Evolutionary conservation across 2,888 invertebrate genomes (phyloP), one percentile per base, ranked within the genome.

Genomic region (Dolomedes plantarius): DNA sequence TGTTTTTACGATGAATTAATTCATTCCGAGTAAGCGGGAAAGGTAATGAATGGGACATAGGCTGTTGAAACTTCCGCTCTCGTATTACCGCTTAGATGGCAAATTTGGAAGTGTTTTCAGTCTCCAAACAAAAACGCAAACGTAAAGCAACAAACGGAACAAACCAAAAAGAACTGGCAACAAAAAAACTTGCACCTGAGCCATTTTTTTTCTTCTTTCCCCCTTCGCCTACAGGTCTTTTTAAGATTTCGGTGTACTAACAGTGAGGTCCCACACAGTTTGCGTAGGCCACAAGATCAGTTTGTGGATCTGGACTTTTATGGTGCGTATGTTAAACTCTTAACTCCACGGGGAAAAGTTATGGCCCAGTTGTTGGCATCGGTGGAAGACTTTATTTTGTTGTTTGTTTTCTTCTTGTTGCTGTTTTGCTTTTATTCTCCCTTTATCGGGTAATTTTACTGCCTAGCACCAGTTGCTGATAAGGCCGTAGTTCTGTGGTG

Each of bases 161-260:
- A 36, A 36, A 36, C 36, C 36, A 36, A 36, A 36, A 36, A 36
- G 36, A 36, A 36, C 5, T 36, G 36, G 36, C 36, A 31, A 27
- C 13, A 62, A 73, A 73, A 73, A 62, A 62, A 23, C 16, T 23
- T 31, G 5, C 39, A 36, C 56, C 73, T 62, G 56, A 62, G 36
- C 29, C 27, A 19, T 62, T 56, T 73, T 56, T 73, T 72, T 71
- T 73, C 73, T 72, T 28, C n/a, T 46, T 71, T 71, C 28, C 27
- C 28, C 27, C 29, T 29, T 50, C 76, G 76, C 79, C 79, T 71
- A 79, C 79, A 19, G 50, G 9, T 16, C 50, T 13, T 9, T n/a
- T n/a, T 41, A 31, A 68, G 50, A 50, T 46, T 32, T 79, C 71
- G 79, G 79, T 79, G 71, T 71, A 71, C 71, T 69, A 64, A 78